Conservation (phyloP, 2,797 vertebrate genomes). For the Monodelphis domestica region DNA sequence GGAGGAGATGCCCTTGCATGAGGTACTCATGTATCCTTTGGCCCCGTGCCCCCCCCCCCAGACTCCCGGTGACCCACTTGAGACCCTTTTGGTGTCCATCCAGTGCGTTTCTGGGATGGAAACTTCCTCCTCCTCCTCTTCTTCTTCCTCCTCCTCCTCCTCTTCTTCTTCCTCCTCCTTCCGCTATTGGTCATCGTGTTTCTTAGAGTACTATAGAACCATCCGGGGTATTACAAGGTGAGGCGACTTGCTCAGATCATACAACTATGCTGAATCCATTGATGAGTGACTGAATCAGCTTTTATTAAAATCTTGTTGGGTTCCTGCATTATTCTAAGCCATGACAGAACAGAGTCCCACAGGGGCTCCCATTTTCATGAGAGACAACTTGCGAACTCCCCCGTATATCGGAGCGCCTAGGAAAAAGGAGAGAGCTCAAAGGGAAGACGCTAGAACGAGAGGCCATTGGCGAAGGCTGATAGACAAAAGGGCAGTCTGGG, state of each 20-base stretch:
- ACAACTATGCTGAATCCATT: background rate
- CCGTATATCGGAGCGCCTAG: background rate
- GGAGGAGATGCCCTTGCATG: too few relatives aligned
- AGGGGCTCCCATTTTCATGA: background rate
- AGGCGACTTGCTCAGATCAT: background rate
- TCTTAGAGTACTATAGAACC: background rate
- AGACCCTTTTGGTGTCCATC: background rate
- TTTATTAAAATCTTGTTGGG: background rate
- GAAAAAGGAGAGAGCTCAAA: background rate
- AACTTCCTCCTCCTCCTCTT: background rate
- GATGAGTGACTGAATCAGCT: background rate
- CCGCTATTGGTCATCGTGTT: background rate
- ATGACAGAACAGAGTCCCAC: background rate
- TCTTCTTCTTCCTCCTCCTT: accelerated
- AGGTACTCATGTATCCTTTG: background rate
- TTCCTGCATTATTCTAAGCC: background rate
- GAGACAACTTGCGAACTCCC: background rate
- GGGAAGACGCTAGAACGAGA: background rate
- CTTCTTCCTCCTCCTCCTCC: accelerated
- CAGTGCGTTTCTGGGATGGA: background rate
- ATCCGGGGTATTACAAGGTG: background rate
- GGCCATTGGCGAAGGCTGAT: background rate
- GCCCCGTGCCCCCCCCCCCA: background rate
- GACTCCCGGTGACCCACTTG: background rate
- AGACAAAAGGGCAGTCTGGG: background rate